Evolutionary conservation across 2,888 invertebrate species (phyloP).

Genomic region (Balanococcus diminutus): DNA sequence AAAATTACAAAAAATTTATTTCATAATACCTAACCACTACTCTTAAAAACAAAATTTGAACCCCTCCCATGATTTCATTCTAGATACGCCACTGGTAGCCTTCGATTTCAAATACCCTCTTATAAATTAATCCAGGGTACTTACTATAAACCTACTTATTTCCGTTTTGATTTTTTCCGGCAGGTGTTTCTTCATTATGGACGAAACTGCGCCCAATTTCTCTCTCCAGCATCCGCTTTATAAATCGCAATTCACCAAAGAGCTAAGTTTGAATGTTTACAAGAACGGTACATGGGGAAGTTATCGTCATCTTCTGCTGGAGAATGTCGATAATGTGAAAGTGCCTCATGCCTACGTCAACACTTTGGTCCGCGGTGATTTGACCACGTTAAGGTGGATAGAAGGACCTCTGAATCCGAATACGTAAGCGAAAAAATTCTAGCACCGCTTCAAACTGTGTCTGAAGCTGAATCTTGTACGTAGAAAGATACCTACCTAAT

Average conservation of each 20-base stretch:
- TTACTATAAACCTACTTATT: too few relatives aligned
- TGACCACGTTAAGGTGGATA: constrained; percentile 84
- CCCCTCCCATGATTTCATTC: too few relatives aligned
- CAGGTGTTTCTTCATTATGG: constrained; percentile 69
- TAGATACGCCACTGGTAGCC: too few relatives aligned
- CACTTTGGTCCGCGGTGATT: constrained; percentile 79
- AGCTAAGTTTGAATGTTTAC: constrained; percentile 80
- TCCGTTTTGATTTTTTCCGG: not conserved
- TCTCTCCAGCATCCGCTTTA: constrained; percentile 71
- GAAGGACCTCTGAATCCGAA: constrained; percentile 66
- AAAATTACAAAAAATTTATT: too few relatives aligned
- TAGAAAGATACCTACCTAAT: not conserved
- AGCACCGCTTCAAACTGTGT: too few relatives aligned
- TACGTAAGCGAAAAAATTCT: too few relatives aligned
- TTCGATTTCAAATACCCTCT: too few relatives aligned
- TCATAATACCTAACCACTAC: too few relatives aligned
- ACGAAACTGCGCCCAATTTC: constrained; percentile 70
- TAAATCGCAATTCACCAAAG: constrained; percentile 70
- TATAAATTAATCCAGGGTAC: too few relatives aligned
- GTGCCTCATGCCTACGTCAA: constrained; percentile 78
- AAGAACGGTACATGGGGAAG: constrained; percentile 76
- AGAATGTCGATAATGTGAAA: constrained; percentile 63
- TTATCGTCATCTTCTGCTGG: constrained; percentile 79
- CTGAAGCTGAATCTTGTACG: too few relatives aligned
- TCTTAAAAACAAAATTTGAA: too few relatives aligned